A percentile compares a stretch with the other conserved stretches of the same genome.
Evolutionary conservation across 2,888 invertebrate genomes (phyloP).

Genomic region (Phania funesta): DNA sequence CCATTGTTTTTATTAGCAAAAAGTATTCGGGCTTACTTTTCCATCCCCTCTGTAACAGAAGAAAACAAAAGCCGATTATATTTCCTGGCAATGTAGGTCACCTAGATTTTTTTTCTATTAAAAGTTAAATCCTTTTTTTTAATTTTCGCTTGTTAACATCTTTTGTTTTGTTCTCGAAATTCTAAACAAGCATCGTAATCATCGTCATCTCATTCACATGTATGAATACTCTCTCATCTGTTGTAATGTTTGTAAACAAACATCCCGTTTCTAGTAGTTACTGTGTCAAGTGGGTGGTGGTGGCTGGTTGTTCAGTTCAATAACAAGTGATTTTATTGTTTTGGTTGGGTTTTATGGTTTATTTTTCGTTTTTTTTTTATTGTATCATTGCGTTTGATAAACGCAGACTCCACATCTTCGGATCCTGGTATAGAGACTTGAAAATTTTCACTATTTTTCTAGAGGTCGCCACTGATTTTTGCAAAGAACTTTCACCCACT

Average conservation of each 20-base stretch:
- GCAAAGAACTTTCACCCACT: conserved; percentile 72
- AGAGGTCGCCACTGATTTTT: conserved; percentile 73
- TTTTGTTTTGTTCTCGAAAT: conserved; percentile 33
- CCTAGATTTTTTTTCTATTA: not conserved
- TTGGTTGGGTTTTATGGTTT: conserved; percentile 52
- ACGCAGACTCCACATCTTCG: conserved; percentile 78
- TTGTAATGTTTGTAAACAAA: conserved; percentile 61
- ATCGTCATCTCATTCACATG: conserved; percentile 21
- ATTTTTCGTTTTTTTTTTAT: conserved; percentile 40
- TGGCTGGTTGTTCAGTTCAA: conserved; percentile 6
- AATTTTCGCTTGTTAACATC: not conserved
- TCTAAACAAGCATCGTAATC: conserved; percentile 28
- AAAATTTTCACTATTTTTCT: conserved; percentile 72
- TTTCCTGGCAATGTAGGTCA: conserved; percentile 28
- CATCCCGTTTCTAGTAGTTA: not conserved
- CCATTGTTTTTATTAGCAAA: too few species aligned
- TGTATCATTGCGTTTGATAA: conserved; percentile 70
- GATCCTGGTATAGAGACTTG: conserved; percentile 75
- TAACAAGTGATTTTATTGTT: conserved; percentile 52
- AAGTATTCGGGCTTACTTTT: too few species aligned
- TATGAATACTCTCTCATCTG: conserved; percentile 27
- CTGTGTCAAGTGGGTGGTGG: conserved; percentile 44
- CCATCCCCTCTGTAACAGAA: not conserved
- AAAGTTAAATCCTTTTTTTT: not conserved
- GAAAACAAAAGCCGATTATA: conserved; percentile 6